Evolutionary conservation across 2,113 vertebrate species (phyloP).

Genomic region (Gnathonemus longibarbis): DNA sequence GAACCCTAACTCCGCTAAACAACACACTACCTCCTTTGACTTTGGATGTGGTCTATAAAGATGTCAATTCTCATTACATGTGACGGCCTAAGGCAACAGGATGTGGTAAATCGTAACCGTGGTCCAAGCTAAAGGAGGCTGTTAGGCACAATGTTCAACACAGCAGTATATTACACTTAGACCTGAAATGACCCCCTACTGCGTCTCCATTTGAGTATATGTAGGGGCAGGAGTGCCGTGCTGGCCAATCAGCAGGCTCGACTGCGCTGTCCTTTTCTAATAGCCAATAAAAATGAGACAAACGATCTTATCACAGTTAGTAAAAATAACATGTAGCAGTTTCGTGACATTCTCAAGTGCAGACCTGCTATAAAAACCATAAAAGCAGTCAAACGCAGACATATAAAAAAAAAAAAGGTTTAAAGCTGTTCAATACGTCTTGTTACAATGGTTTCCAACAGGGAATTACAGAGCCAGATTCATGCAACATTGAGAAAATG

Average conservation of each 20-base stretch:
- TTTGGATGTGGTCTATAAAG: neutral
- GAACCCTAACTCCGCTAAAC: neutral
- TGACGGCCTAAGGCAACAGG: neutral
- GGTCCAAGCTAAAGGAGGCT: neutral
- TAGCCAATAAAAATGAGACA: conserved; percentile 6
- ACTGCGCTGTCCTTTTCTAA: neutral
- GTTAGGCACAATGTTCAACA: neutral
- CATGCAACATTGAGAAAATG: neutral
- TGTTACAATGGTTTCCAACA: neutral
- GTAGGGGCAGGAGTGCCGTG: neutral
- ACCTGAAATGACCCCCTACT: neutral
- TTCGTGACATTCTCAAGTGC: neutral
- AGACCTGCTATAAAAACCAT: neutral
- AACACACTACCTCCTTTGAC: neutral
- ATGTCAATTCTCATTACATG: neutral
- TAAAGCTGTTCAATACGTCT: neutral
- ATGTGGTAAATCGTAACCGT: neutral
- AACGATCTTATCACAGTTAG: neutral
- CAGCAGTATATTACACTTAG: conserved; percentile 6
- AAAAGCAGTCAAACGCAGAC: neutral
- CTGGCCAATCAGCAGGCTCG: neutral
- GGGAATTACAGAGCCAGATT: neutral
- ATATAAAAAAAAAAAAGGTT: neutral
- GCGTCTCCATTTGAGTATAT: neutral
- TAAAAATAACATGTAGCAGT: neutral